phyloP scores from a whole-genome alignment of 2,113 vertebrate genomes.

The Malurus elegans region DNA sequence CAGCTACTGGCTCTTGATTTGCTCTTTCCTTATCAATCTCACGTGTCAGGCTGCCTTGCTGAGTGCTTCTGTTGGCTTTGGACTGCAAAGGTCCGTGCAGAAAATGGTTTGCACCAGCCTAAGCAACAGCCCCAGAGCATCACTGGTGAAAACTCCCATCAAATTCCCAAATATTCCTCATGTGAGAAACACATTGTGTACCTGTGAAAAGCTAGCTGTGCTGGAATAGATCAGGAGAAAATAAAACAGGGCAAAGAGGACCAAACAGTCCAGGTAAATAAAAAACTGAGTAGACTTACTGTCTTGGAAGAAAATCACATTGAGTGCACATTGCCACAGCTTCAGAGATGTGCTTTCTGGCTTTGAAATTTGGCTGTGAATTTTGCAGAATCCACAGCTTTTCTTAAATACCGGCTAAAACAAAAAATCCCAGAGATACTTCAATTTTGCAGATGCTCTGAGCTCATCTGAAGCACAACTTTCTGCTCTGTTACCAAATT shows the following conservation, averaged over 20 bases:
- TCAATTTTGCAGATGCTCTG: not conserved
- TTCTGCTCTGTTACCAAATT: not conserved
- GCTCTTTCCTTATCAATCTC: not conserved
- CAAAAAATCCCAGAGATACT: not conserved
- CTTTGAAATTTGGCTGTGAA: not conserved
- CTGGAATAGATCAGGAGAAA: not conserved
- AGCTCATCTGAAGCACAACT: not conserved
- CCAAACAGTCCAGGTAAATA: not conserved
- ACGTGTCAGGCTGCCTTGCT: not conserved
- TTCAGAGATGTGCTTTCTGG: not conserved
- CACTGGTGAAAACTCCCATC: not conserved
- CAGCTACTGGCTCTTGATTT: not conserved
- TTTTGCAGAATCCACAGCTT: not conserved
- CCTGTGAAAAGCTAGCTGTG: not conserved
- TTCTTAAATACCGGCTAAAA: not conserved
- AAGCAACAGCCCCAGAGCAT: not conserved
- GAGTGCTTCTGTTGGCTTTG: not conserved
- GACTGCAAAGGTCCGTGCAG: not conserved
- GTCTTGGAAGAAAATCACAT: not conserved
- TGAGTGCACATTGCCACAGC: not conserved
- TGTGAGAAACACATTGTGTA: not conserved
- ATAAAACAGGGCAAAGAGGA: not conserved
- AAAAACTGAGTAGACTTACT: not conserved
- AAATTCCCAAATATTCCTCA: not conserved
- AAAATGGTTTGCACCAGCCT: not conserved